Percentiles rank a stretch among this genome's conserved stretches.
phyloP scores from a whole-genome alignment of 2,113 vertebrate species.

The Panthera uncia region DNA sequence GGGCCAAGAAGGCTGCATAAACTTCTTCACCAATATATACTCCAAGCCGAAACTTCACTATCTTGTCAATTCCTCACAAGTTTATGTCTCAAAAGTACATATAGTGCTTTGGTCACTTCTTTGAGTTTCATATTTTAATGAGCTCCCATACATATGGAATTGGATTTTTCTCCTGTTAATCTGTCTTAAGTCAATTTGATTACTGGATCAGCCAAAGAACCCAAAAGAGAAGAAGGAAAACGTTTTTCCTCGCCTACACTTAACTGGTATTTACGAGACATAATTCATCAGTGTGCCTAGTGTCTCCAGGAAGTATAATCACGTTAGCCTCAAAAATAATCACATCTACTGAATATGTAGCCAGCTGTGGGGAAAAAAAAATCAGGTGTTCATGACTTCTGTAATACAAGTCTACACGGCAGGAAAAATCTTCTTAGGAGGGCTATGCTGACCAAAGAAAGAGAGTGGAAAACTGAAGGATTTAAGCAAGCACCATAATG shows the following conservation, averaged over 20 bases:
- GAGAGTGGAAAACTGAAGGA: background rate
- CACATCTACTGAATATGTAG: background rate
- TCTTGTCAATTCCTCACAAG: background rate
- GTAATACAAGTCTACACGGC: background rate
- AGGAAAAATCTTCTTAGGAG: background rate
- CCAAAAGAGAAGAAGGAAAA: background rate
- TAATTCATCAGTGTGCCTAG: background rate
- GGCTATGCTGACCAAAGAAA: background rate
- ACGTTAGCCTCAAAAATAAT: background rate
- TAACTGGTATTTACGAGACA: slow-evolving; percentile 10
- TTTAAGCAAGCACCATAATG: background rate
- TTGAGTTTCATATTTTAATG: background rate
- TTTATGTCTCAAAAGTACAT: background rate
- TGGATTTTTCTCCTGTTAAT: background rate
- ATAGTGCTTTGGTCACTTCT: background rate
- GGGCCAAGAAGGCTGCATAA: background rate
- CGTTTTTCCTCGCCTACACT: background rate
- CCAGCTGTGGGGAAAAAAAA: background rate
- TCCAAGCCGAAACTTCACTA: background rate
- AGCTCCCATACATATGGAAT: background rate
- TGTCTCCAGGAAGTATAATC: background rate
- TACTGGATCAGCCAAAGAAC: background rate
- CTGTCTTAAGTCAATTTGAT: background rate
- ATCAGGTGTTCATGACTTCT: background rate
- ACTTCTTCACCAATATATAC: background rate